Evolutionary conservation across 2,888 invertebrate species (phyloP).

Genomic region (Coremacera marginata): DNA sequence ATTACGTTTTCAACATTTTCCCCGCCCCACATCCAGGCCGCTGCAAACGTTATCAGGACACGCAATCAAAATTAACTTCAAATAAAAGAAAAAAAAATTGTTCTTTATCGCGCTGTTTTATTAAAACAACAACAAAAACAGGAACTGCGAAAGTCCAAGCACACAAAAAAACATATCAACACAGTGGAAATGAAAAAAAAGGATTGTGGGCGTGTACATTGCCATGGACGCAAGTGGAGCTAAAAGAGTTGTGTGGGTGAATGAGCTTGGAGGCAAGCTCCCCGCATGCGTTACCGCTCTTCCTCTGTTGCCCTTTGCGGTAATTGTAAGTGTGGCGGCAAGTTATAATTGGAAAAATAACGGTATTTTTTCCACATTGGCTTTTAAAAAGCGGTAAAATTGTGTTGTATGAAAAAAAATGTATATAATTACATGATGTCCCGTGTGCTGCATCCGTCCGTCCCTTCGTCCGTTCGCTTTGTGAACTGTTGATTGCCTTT

Average conservation of each 20-base stretch:
- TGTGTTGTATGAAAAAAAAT: slow-evolving; percentile 52
- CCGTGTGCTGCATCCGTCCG: slow-evolving; percentile 1
- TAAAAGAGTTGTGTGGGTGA: not conserved
- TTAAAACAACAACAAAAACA: slow-evolving; percentile 28
- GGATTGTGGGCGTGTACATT: slow-evolving; percentile 26
- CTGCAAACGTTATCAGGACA: slow-evolving; percentile 53
- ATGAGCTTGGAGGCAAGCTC: not conserved
- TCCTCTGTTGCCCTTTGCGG: slow-evolving; percentile 36
- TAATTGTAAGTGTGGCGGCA: slow-evolving; percentile 49
- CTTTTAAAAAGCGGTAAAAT: slow-evolving; percentile 54
- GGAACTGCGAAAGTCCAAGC: not conserved
- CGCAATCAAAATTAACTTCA: slow-evolving; percentile 69
- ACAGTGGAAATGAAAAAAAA: slow-evolving; percentile 11
- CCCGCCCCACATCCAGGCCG: not conserved
- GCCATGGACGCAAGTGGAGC: slow-evolving; percentile 1
- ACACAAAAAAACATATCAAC: not conserved
- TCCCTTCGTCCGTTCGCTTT: slow-evolving; percentile 5
- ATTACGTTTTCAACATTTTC: slow-evolving; percentile 52
- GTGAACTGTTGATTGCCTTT: slow-evolving; percentile 25
- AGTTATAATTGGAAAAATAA: slow-evolving; percentile 53
- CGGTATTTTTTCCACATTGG: slow-evolving; percentile 43
- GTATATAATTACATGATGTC: slow-evolving; percentile 57
- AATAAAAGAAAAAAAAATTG: slow-evolving; percentile 62
- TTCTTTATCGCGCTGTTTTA: slow-evolving; percentile 56
- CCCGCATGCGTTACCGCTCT: not conserved